These are phyloP conservation scores for Bombus picipes DNA, from an alignment of 1,140 invertebrate genomes.

Conservation along the genomic window DNA sequence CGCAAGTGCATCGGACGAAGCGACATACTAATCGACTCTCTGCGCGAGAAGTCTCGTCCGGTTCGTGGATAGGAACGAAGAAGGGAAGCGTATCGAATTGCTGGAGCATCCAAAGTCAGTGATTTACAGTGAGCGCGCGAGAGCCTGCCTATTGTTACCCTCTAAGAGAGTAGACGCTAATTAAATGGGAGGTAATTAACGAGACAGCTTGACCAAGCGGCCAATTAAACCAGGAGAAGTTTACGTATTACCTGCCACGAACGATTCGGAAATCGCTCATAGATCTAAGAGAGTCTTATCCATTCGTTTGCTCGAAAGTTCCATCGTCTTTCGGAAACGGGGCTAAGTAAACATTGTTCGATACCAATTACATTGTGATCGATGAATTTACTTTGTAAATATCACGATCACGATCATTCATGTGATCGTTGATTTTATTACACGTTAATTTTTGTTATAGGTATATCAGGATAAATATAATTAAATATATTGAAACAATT, in stretches of 20 bases:
- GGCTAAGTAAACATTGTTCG: background rate
- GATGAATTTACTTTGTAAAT: background rate
- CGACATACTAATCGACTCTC: constrained; percentile 22
- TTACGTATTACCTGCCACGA: constrained; percentile 52
- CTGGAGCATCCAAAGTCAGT: constrained; percentile 55
- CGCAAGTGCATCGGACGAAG: background rate
- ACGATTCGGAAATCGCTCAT: constrained; percentile 59
- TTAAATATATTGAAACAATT: background rate
- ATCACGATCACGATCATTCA: background rate
- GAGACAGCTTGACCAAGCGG: constrained; percentile 61
- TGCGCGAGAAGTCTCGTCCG: background rate
- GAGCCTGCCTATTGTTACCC: constrained; percentile 4
- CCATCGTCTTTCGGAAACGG: background rate
- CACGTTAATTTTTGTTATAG: background rate
- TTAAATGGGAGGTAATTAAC: constrained; percentile 71
- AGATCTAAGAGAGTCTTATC: constrained; percentile 39
- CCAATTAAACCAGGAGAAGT: constrained; percentile 61
- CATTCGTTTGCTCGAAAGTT: constrained; percentile 30
- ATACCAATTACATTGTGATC: constrained; percentile 9
- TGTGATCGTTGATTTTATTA: background rate
- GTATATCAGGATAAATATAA: background rate
- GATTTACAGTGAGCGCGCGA: constrained; percentile 52
- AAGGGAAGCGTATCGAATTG: constrained; percentile 40
- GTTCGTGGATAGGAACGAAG: background rate
- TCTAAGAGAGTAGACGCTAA: constrained; percentile 63